Percentiles rank a stretch among this genome's conserved stretches.
Conservation (phyloP, 2,797 vertebrate genomes). For the Moxostoma hubbsi region DNA sequence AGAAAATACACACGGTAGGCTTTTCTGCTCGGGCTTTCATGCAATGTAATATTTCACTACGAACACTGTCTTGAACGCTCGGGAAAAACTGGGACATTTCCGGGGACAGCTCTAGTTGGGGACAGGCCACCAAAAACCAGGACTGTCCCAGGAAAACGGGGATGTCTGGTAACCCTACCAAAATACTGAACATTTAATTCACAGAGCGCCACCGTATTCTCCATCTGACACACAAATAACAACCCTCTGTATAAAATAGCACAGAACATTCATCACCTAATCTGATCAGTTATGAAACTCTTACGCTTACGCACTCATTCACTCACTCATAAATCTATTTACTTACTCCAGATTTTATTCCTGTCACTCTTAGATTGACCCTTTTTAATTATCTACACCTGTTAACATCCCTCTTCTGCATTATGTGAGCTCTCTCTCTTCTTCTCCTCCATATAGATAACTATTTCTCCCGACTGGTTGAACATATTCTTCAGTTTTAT, state of each 20-base stretch:
- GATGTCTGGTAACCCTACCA: too few species aligned
- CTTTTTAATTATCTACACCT: constrained; percentile 35
- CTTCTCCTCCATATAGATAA: constrained; percentile 68
- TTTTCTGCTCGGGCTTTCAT: too few species aligned
- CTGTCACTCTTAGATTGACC: background rate
- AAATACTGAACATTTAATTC: constrained; percentile 52
- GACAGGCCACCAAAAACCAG: too few species aligned
- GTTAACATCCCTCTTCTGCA: constrained; percentile 20
- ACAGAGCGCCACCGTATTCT: constrained; percentile 33
- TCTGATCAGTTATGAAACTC: constrained; percentile 6
- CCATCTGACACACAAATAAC: constrained; percentile 23
- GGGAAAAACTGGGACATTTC: too few species aligned
- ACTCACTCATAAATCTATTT: constrained; percentile 35
- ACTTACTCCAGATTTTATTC: constrained; percentile 6
- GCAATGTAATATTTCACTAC: too few species aligned
- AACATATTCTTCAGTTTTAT: constrained; percentile 80
- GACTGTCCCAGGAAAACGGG: too few species aligned
- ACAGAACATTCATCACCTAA: constrained; percentile 46
- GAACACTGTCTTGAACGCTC: too few species aligned
- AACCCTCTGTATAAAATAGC: background rate
- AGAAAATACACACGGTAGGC: too few species aligned
- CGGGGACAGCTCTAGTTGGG: too few species aligned
- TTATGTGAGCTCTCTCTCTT: constrained; percentile 72
- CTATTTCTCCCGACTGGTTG: constrained; percentile 76
- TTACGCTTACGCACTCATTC: background rate